Evolutionary conservation across 2,888 invertebrate species (phyloP).

Genomic region (Mimumesa dahlbomi): DNA sequence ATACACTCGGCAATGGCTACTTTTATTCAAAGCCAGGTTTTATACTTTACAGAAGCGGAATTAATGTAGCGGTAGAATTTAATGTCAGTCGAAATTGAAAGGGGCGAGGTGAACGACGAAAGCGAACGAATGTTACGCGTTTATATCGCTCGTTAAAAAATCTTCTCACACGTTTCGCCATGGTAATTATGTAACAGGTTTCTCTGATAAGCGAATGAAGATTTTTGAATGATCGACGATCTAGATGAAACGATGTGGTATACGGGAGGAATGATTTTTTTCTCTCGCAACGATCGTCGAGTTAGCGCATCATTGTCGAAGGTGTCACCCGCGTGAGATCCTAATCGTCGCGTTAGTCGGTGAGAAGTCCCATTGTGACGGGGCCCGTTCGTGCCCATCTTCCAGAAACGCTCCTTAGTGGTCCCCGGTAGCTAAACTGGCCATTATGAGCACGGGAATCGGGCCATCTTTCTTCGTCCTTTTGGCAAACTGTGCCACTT

Average conservation of each 20-base stretch:
- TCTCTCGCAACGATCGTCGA: slow-evolving; percentile 55
- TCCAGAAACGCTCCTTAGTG: slow-evolving; percentile 71
- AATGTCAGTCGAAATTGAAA: too few relatives aligned
- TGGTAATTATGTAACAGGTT: too few relatives aligned
- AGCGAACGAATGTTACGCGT: too few relatives aligned
- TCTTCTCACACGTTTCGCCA: too few relatives aligned
- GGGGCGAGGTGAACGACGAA: too few relatives aligned
- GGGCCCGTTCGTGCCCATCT: slow-evolving; percentile 72
- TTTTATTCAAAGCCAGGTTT: too few relatives aligned
- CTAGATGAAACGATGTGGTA: not conserved
- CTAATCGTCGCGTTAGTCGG: slow-evolving; percentile 75
- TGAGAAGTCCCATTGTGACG: slow-evolving; percentile 65
- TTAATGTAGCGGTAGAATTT: too few relatives aligned
- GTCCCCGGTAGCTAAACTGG: slow-evolving; percentile 57
- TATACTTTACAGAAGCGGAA: too few relatives aligned
- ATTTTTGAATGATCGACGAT: too few relatives aligned
- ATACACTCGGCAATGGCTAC: too few relatives aligned
- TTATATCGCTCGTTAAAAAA: too few relatives aligned
- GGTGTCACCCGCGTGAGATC: slow-evolving; percentile 73
- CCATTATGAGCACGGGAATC: slow-evolving; percentile 61
- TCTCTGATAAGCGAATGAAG: too few relatives aligned
- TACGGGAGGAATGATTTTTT: not conserved
- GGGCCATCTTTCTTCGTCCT: slow-evolving; percentile 36
- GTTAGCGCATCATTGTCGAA: slow-evolving; percentile 76
- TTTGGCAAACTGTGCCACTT: slow-evolving; percentile 55